These are phyloP conservation scores for Papilio glaucus DNA, from an alignment of 1,140 invertebrate genomes.

Conservation along the genomic window DNA sequence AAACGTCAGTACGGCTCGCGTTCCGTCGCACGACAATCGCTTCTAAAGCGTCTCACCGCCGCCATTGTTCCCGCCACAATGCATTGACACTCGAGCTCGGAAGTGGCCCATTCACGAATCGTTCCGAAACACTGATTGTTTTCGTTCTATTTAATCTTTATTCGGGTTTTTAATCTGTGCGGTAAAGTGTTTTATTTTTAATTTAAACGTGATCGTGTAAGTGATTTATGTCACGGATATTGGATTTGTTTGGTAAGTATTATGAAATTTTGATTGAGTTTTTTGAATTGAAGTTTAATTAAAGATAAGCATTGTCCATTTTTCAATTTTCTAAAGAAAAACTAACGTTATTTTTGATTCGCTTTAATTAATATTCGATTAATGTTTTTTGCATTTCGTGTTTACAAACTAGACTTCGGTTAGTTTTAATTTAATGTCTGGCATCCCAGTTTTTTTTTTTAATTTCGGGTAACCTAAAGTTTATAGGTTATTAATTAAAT, in stretches of 20 bases:
- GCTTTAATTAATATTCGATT: too few species aligned
- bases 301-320: constrained; percentile 19
- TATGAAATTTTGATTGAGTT: constrained; percentile 47
- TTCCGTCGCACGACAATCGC: constrained; percentile 37
- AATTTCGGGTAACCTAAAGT: too few species aligned
- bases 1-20: constrained; percentile 29
- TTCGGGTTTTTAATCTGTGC: constrained; percentile 48
- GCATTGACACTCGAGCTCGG: constrained; percentile 60
- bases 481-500: too few species aligned
- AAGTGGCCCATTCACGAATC: constrained; percentile 50
- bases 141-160: constrained; percentile 34
- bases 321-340: neutral
- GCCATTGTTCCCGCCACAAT: constrained; percentile 66
- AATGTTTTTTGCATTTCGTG: too few species aligned
- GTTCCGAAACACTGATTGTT: constrained; percentile 51
- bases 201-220: constrained; percentile 47
- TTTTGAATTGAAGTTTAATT: constrained; percentile 46
- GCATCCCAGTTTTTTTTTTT: too few species aligned
- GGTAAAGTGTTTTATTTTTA: constrained; percentile 47
- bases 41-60: constrained; percentile 23
- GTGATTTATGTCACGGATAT: constrained; percentile 57
- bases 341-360: too few species aligned
- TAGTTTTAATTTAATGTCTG: too few species aligned
- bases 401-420: too few species aligned
- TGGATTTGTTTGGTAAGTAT: constrained; percentile 59